Evolutionary conservation across 2,888 invertebrate genomes (phyloP), one percentile per base, ranked within the genome.

Genomic region (Pandemis heparana): DNA sequence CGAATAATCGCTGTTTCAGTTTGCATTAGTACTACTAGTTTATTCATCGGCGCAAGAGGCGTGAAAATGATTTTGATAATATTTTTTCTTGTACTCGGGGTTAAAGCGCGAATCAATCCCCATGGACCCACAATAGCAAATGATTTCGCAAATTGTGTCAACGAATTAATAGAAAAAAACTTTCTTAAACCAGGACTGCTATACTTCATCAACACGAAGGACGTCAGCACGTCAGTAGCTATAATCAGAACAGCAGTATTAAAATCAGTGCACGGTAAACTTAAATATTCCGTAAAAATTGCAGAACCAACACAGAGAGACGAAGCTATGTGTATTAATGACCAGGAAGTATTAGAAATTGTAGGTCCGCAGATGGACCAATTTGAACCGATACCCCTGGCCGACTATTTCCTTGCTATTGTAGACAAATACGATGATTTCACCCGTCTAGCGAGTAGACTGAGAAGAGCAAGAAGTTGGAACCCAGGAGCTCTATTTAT

Each of bases 401-500:
- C 91, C 3, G 83, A 87, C 67, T 93, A 92, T 77, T 90, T 87
- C 68, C 71, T 93, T 0, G 81, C 91, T 12, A 82, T 93, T 14
- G 81, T 91, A 5, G 88, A 90, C 14, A 80, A 77, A 48, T 87
- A 84, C 61, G 74, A 80, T 38, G 89, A 91, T 41, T 92, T 92
- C 62, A 84, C 82, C 8, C 77, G 79, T 16, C 74, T 89, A 10
- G 81, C 85, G 0, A 83, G 83, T 71, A 87, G 87, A 80, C 70
- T 92, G 3, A 80, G 89, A 4, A 79, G 85, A 39, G 83, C 88
- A 1, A 81, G 87, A n/a, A 88, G 82, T 75, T 94, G 94, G 94
- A 92, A 92, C 72, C 92, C 94, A 6, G 79, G 78, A 48, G 92
- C 92, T 0, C 85, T 87, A 69, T 89, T 92, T 38, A 80, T 92